Base-by-base conservation (phyloP, 2,888 invertebrate genomes). In the Miltochrista miniata region DNA sequence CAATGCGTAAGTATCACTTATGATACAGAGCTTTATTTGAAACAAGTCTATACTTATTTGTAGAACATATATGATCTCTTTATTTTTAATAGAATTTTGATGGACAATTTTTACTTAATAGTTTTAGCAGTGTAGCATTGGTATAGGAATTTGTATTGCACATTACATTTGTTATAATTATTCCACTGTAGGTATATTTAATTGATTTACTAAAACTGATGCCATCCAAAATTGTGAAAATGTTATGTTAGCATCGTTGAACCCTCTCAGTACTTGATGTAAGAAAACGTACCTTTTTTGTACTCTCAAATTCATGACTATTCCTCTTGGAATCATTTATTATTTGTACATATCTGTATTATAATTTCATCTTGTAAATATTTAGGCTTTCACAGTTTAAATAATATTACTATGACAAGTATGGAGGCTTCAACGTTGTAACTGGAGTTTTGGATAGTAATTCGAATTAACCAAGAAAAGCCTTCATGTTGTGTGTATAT, bases 91-190 rank as follows among this genome's bases (percentile, higher is more conserved):
- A 84, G 79, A 85, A 85, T 87, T 89, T 89, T 88, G 87, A 88
- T 87, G 89, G 88, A 87, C 88, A 85, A 89, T 89, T 87, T 90
- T 90, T 10, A 90, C 90, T 90, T 90, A 89, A 87, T 90, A 90
- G 85, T 76, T 81, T 79, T 89, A 88, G 82, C 82, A 68, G 77
- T 82, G 79, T 85, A 85, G 79, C 70, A 59, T 80, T 81, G 78
- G 74, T 75, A 76, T 86, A 85, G 79, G 68, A 68, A 64, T 77
- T 72, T 69, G 63, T 70, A 73, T 81, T 81, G 81, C 85, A 85
- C 85, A 82, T 83, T 72, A 76, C 69, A 70, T 81, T 82, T 78
- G 71, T 76, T 76, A 69, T 76, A n/a, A n/a, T n/a, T n/a, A 73
- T 70, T 68, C 60, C 64, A 70, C 64, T 72, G 63, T 75, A 68